phyloP scores from a whole-genome alignment of 2,113 vertebrate species.

The Ornithorhynchus anatinus region DNA sequence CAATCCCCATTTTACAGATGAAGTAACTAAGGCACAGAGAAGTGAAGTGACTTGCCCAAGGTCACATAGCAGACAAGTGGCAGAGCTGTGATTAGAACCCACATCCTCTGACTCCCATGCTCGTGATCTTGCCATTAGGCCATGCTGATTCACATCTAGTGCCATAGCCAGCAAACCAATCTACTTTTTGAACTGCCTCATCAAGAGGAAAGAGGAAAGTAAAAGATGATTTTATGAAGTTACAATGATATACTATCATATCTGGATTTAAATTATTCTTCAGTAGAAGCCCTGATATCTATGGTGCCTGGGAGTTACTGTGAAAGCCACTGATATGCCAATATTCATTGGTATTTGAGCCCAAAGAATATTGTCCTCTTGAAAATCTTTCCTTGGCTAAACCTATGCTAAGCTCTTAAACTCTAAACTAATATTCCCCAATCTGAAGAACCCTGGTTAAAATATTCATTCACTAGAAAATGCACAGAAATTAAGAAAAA shows the following conservation, averaged over 20 bases:
- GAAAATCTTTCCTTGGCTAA: neutral
- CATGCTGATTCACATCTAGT: too few relatives aligned
- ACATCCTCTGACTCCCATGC: too few relatives aligned
- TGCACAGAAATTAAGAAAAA: slow-evolving; percentile 10
- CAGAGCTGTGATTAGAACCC: too few relatives aligned
- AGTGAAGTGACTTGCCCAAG: too few relatives aligned
- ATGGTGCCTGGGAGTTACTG: neutral
- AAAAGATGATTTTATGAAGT: neutral
- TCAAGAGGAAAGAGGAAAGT: slow-evolving; percentile 3
- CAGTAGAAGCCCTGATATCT: neutral
- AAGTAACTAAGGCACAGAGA: too few relatives aligned
- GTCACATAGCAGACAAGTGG: too few relatives aligned
- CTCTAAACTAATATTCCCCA: slow-evolving; percentile 1
- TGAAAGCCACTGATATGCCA: neutral
- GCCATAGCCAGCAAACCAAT: neutral
- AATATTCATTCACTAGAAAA: neutral
- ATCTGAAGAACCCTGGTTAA: neutral
- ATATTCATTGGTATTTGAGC: neutral
- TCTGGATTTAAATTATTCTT: slow-evolving; percentile 5
- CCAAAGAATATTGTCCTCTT: neutral
- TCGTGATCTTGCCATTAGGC: too few relatives aligned
- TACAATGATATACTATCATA: slow-evolving; percentile 2
- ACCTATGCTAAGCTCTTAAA: neutral
- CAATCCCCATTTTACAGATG: too few relatives aligned
- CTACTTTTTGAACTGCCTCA: neutral